Percentiles rank a stretch among this genome's conserved stretches.
Evolutionary conservation across 2,888 invertebrate genomes (phyloP).

Genomic region (Aphrophora alni): DNA sequence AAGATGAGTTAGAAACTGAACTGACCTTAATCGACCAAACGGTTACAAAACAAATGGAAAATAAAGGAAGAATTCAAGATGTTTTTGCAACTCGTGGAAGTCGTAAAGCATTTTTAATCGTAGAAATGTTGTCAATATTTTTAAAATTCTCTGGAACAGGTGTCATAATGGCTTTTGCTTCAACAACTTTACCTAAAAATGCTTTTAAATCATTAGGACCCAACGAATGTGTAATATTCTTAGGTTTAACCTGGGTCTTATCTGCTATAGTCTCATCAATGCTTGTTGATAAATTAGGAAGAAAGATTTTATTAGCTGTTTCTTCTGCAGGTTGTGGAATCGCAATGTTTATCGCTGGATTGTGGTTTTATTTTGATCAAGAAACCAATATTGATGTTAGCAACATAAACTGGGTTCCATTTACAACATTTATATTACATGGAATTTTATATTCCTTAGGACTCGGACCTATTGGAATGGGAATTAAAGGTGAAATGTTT

Average conservation of each 20-base stretch:
- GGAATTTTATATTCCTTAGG: constrained; percentile 66
- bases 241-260: constrained; percentile 65
- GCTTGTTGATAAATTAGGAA: constrained; percentile 69
- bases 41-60: constrained; percentile 57
- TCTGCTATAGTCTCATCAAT: constrained; percentile 65
- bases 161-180: constrained; percentile 67
- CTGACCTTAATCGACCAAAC: constrained; percentile 53
- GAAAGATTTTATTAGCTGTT: constrained; percentile 66
- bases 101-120: constrained; percentile 68
- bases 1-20: constrained; percentile 38
- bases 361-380: constrained; percentile 44
- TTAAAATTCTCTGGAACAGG: constrained; percentile 71
- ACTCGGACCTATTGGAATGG: constrained; percentile 66
- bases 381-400: constrained; percentile 40
- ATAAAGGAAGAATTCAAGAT: constrained; percentile 62
- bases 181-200: constrained; percentile 64
- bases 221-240: constrained; percentile 64
- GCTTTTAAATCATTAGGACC: constrained; percentile 59
- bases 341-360: constrained; percentile 40
- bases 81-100: constrained; percentile 64
- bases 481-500: constrained; percentile 69
- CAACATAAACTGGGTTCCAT: constrained; percentile 45
- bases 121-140: constrained; percentile 63
- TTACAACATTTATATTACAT: constrained; percentile 65
- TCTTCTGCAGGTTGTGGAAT: constrained; percentile 55